Base-by-base conservation (phyloP, 2,888 invertebrate genomes). In the Dicyrtomina minuta region DNA sequence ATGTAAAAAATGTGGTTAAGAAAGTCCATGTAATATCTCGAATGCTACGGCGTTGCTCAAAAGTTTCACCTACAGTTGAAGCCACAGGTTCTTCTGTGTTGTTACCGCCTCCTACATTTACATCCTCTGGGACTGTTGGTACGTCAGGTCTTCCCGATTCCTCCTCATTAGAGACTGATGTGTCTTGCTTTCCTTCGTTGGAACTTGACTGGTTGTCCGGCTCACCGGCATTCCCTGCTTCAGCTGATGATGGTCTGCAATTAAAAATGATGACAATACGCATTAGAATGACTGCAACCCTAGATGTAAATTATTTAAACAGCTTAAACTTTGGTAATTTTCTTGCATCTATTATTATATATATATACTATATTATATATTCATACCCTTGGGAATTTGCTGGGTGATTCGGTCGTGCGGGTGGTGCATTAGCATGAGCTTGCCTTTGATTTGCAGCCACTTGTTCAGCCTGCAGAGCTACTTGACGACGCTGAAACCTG, bases 1-100 rank as follows among this genome's bases (percentile, higher is more conserved):
- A 97, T 12, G 95, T 89, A 81, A 97, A 94, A 83, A 97, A 96
- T 1, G 95, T 91, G 0, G 92, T 88, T 77, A 97, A 88, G 82
- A 96, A 92, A 80, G 93, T 93, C 90, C 93, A 92, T 24, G 91
- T 88, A 22, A 93, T 86, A 56, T 90, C 88, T 73, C 93, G 83
- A 72, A 90, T 82, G 71, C 89, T 86, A 59, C 88, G 87, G 79
- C 86, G 82, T 79, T 85, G 84, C 61, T 70, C 72, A 1, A 46
- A 70, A 82, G 84, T 53, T n/a, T 56, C 66, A n/a, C 17, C 41
- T 55, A 51, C 2, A 12, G 26, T 43, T 33, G 56, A 13, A 20
- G 2, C 61, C 41, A 26, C 60, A 60, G 51, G 24, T 55, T 58
- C 41, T n/a, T 20, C 46, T 5, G 17, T 33, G 10, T 58, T 33